A percentile compares a stretch with the other conserved stretches of the same genome.
phyloP scores from a whole-genome alignment of 2,888 invertebrate species.

The Perdita meconis region DNA sequence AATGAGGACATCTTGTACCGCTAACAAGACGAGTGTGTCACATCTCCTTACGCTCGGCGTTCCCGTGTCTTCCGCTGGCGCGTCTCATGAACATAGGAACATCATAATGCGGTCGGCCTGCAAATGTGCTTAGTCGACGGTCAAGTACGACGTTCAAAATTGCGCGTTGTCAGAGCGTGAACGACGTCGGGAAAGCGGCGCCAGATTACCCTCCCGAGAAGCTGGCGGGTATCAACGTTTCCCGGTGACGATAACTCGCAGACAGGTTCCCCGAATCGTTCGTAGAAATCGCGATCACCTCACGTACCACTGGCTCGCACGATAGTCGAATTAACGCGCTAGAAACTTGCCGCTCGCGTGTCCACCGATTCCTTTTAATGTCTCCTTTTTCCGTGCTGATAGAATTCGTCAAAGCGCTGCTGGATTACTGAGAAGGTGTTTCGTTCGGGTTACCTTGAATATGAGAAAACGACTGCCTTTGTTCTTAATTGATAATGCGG shows the following conservation, averaged over 20 bases:
- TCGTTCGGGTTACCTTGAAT: conserved; percentile 3
- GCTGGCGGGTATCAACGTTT: conserved; percentile 2
- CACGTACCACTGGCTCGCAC: conserved; percentile 30
- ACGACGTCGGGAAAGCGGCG: conserved; percentile 43
- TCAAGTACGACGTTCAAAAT: conserved; percentile 47
- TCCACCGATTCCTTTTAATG: neutral
- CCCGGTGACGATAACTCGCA: conserved; percentile 2
- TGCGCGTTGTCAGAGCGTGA: conserved; percentile 43
- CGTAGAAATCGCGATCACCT: conserved; percentile 37
- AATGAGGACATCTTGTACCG: conserved; percentile 75
- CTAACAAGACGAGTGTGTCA: conserved; percentile 76
- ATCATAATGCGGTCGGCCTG: conserved; percentile 66
- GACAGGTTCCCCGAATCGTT: conserved; percentile 46
- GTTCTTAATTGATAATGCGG: neutral
- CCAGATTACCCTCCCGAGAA: conserved; percentile 13
- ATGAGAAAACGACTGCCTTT: neutral
- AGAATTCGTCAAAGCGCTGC: conserved; percentile 6
- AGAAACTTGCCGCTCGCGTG: conserved; percentile 29
- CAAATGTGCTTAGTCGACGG: conserved; percentile 67
- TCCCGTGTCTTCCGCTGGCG: conserved; percentile 31
- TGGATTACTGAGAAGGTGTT: conserved; percentile 4
- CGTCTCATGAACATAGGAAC: conserved; percentile 46
- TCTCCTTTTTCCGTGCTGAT: neutral
- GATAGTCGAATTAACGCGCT: conserved; percentile 37
- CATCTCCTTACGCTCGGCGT: conserved; percentile 51